Evolutionary conservation across 2,888 invertebrate genomes (phyloP).

Genomic region (Sesamia inferens): DNA sequence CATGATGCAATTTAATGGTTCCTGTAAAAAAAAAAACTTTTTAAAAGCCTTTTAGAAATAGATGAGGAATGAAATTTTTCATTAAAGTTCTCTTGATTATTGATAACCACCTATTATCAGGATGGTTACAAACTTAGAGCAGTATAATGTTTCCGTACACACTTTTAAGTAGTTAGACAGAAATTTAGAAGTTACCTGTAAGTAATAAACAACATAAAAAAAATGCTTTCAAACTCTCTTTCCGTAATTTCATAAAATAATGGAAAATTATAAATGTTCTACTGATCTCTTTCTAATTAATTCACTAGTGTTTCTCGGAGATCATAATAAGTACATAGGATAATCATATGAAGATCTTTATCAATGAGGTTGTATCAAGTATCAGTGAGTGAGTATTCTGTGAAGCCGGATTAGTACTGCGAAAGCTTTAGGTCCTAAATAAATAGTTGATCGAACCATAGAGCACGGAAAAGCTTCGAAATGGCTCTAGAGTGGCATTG

Average conservation of each 20-base stretch:
- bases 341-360: neutral
- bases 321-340: neutral
- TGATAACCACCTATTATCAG: neutral
- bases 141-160: neutral
- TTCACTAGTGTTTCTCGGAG: neutral
- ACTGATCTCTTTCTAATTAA: neutral
- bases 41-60: constrained; percentile 18
- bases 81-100: neutral
- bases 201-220: neutral
- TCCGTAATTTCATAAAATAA: neutral
- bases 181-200: neutral
- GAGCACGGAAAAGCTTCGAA: neutral
- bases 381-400: too few relatives aligned
- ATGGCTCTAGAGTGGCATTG: neutral
- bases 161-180: neutral
- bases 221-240: neutral
- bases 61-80: constrained; percentile 9
- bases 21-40: constrained; percentile 1
- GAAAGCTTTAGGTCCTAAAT: neutral
- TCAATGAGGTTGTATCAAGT: neutral
- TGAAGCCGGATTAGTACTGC: constrained; percentile 5
- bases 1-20: constrained; percentile 29
- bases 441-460: constrained; percentile 3
- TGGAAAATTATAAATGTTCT: neutral
- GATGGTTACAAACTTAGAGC: too few relatives aligned